Conservation (phyloP, 2,888 invertebrate genomes). For the Drosophila mettleri region DNA sequence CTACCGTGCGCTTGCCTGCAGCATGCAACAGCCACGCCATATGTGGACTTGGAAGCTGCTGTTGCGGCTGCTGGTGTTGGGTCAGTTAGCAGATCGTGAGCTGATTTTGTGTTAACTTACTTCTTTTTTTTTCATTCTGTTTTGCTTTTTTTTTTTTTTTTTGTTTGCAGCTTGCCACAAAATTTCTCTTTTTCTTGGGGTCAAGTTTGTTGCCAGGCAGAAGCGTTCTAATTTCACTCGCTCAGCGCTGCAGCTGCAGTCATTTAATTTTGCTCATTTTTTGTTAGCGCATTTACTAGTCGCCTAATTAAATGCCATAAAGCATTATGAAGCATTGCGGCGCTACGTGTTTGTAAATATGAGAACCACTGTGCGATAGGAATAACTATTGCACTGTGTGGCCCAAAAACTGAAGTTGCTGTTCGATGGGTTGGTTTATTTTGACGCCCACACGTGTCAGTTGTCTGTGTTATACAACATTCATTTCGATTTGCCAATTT, state of each 20-base stretch:
- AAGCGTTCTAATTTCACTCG: conserved; percentile 74
- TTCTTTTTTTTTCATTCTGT: conserved; percentile 34
- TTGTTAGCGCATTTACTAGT: conserved; percentile 15
- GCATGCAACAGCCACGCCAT: conserved; percentile 62
- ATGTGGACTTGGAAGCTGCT: conserved; percentile 45
- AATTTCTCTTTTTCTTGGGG: conserved; percentile 81
- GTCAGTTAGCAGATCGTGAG: conserved; percentile 69
- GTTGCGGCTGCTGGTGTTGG: conserved; percentile 48
- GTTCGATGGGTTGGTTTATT: conserved; percentile 7
- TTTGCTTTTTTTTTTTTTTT: conserved; percentile 38
- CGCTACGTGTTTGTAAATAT: conserved; percentile 57
- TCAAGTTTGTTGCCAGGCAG: conserved; percentile 75
- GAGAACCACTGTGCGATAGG: conserved; percentile 42
- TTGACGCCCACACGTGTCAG: conserved; percentile 72
- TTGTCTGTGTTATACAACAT: conserved; percentile 66
- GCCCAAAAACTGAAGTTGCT: conserved; percentile 23
- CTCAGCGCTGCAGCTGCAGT: conserved; percentile 49
- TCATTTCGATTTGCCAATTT: conserved; percentile 63
- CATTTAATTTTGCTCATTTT: conserved; percentile 31
- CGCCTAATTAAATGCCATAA: conserved; percentile 45
- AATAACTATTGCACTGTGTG: conserved; percentile 19
- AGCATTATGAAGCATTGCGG: conserved; percentile 17
- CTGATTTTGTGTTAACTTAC: conserved; percentile 70
- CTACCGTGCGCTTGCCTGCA: conserved; percentile 65
- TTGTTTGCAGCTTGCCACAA: conserved; percentile 55